Conservation (phyloP, 2,888 invertebrate species). For the Gasteruption jaculator region DNA sequence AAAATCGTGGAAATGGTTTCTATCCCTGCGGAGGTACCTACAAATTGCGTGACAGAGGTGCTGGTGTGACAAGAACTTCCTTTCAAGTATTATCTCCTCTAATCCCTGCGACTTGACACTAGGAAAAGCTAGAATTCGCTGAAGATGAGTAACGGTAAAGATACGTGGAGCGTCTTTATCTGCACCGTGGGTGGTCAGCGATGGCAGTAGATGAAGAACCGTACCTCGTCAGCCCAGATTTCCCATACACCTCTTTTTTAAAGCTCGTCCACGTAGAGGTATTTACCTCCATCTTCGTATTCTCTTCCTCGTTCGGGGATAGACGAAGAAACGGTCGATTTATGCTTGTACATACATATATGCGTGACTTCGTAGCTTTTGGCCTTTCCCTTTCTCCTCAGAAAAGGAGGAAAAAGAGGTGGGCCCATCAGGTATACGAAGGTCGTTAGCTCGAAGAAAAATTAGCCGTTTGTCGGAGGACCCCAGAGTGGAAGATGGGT, state of each 20-base stretch:
- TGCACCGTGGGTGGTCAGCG: slow-evolving; percentile 16
- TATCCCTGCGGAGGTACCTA: too few relatives aligned
- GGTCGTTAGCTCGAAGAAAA: slow-evolving; percentile 43
- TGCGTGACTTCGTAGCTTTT: not conserved
- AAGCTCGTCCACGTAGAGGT: too few relatives aligned
- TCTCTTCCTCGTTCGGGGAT: too few relatives aligned
- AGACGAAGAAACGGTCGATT: slow-evolving; percentile 14
- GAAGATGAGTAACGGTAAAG: slow-evolving; percentile 13
- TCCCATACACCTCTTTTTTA: too few relatives aligned
- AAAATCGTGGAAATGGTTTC: too few relatives aligned
- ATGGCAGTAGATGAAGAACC: slow-evolving; percentile 4
- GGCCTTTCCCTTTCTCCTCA: slow-evolving; percentile 6
- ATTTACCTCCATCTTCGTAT: too few relatives aligned
- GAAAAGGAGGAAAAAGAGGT: slow-evolving; percentile 15
- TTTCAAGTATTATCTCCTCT: too few relatives aligned
- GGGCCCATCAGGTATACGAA: slow-evolving; percentile 33
- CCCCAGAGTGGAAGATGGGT: slow-evolving; percentile 36
- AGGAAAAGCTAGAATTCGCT: too few relatives aligned
- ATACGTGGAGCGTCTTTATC: slow-evolving; percentile 12
- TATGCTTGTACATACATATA: too few relatives aligned
- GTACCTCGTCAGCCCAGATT: slow-evolving; percentile 2
- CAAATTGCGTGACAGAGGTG: too few relatives aligned
- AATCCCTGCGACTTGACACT: too few relatives aligned
- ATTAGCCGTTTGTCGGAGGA: slow-evolving; percentile 39
- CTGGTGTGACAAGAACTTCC: too few relatives aligned